phyloP scores from a whole-genome alignment of 2,888 invertebrate genomes.

The Pycnomerus fuliginosus region DNA sequence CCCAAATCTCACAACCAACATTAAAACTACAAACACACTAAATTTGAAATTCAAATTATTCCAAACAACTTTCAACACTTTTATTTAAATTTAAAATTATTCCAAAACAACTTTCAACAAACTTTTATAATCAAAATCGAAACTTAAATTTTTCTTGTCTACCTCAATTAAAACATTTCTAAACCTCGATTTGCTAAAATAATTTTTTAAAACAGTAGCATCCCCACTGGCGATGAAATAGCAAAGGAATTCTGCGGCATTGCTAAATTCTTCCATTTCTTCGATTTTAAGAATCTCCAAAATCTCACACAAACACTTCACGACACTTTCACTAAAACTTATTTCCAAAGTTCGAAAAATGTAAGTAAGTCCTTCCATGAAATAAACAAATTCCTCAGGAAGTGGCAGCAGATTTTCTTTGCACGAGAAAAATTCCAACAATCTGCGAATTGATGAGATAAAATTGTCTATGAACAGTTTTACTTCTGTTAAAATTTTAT shows the following conservation, averaged over 20 bases:
- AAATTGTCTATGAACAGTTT: too few relatives aligned
- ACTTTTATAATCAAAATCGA: conserved; percentile 20
- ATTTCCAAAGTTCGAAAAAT: conserved; percentile 34
- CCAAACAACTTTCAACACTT: conserved; percentile 43
- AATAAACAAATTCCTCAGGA: conserved; percentile 36
- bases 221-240: conserved; percentile 34
- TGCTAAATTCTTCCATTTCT: conserved; percentile 30
- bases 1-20: not conserved
- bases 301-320: conserved; percentile 33
- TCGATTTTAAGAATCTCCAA: conserved; percentile 30
- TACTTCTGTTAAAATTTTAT: too few relatives aligned
- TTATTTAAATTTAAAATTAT: conserved; percentile 52
- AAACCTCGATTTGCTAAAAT: conserved; percentile 25
- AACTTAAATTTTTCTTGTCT: conserved; percentile 13
- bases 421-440: too few relatives aligned
- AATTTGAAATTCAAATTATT: conserved; percentile 59
- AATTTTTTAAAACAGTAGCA: conserved; percentile 25
- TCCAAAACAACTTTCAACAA: conserved; percentile 44
- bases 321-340: conserved; percentile 30
- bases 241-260: conserved; percentile 36
- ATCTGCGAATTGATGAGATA: conserved; percentile 2
- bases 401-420: conserved; percentile 40
- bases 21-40: too few relatives aligned
- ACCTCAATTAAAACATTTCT: conserved; percentile 10
- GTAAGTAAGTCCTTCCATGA: conserved; percentile 35